Evolutionary conservation across 1,140 invertebrate species (phyloP).

Genomic region (Drosophila subobscura): DNA sequence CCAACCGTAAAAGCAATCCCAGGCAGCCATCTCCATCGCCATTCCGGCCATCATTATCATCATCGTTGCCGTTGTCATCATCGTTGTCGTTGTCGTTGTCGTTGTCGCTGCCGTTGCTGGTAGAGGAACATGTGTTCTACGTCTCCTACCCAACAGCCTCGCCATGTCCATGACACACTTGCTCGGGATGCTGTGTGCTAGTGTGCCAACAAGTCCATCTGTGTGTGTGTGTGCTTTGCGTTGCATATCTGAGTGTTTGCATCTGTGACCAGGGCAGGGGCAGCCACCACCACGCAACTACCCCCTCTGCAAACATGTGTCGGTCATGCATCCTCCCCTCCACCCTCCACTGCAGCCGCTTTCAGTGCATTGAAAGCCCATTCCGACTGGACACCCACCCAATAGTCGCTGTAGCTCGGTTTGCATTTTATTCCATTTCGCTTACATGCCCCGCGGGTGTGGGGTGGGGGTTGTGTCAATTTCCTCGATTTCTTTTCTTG

Average conservation of each 20-base stretch:
- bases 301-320: slow-evolving; percentile 38
- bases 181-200: slow-evolving; percentile 26
- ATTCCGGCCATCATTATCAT: slow-evolving; percentile 33
- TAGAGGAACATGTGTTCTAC: slow-evolving; percentile 19
- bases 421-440: slow-evolving; percentile 3
- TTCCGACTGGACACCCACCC: slow-evolving; percentile 53
- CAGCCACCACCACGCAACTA: background rate
- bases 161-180: slow-evolving; percentile 76
- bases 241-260: slow-evolving; percentile 79
- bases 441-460: too few relatives aligned
- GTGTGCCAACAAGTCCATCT: slow-evolving; percentile 20
- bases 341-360: background rate
- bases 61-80: slow-evolving; percentile 52
- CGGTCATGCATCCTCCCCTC: slow-evolving; percentile 2
- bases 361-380: slow-evolving; percentile 68
- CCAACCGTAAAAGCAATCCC: slow-evolving; percentile 57
- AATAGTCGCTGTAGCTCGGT: slow-evolving; percentile 22
- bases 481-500: slow-evolving; percentile 51
- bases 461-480: background rate
- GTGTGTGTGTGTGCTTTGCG: slow-evolving; percentile 56
- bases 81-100: slow-evolving; percentile 14
- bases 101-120: slow-evolving; percentile 28
- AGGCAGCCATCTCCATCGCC: slow-evolving; percentile 38
- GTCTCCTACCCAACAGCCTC: slow-evolving; percentile 30
- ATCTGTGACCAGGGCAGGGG: slow-evolving; percentile 42